phyloP scores from a whole-genome alignment of 2,888 invertebrate species.

The Callyntrura sp. region DNA sequence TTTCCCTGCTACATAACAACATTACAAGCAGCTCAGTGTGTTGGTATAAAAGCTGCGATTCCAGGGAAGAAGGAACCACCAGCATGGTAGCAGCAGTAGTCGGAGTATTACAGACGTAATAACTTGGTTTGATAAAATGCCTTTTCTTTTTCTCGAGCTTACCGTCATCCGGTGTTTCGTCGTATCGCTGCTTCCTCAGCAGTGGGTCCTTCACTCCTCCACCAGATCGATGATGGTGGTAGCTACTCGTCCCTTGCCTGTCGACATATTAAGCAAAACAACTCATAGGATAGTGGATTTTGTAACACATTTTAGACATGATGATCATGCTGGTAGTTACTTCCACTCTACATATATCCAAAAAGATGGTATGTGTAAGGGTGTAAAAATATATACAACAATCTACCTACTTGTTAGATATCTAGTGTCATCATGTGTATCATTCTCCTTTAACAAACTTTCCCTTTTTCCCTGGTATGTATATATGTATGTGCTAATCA shows the following conservation, averaged over 20 bases:
- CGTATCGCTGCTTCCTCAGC: conserved; percentile 84
- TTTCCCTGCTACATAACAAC: conserved; percentile 37
- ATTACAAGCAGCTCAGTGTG: background rate
- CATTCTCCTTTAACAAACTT: background rate
- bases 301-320: conserved; percentile 54
- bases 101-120: background rate
- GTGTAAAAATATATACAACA: background rate
- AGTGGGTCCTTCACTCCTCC: conserved; percentile 83
- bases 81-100: background rate
- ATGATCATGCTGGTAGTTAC: conserved; percentile 31
- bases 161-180: conserved; percentile 84
- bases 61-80: background rate
- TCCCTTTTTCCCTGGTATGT: background rate
- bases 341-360: conserved; percentile 25
- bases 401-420: background rate
- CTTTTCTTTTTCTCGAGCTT: conserved; percentile 71
- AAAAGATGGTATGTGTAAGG: background rate
- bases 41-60: too few species aligned
- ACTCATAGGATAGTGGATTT: conserved; percentile 40
- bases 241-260: conserved; percentile 77
- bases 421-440: conserved; percentile 3
- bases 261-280: conserved; percentile 75
- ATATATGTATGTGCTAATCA: conserved; percentile 39
- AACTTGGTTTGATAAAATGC: conserved; percentile 62
- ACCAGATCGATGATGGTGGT: conserved; percentile 80